phyloP scores from a whole-genome alignment of 2,888 invertebrate species.

The Scelioninae gen. 1 region DNA sequence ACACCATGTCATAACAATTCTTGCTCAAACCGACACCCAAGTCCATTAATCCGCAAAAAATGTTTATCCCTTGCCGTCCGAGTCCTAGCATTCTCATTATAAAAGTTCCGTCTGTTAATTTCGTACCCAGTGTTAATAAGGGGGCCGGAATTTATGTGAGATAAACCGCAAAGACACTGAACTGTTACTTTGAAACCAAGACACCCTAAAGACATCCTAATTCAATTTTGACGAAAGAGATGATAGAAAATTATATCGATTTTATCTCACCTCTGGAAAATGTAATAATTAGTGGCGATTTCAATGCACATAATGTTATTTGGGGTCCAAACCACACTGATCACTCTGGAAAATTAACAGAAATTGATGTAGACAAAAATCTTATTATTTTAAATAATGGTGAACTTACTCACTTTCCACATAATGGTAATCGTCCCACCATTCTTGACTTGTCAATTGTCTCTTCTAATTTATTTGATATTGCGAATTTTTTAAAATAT shows the following conservation, averaged over 20 bases:
- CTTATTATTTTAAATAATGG: slow-evolving; percentile 13
- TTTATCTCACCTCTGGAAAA: background rate
- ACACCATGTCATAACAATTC: no score
- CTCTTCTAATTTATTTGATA: background rate
- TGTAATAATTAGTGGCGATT: slow-evolving; percentile 24
- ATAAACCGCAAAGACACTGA: no score
- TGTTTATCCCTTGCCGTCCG: no score
- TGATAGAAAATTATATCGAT: slow-evolving; percentile 12
- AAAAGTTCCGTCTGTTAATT: no score
- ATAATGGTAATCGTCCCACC: background rate
- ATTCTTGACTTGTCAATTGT: slow-evolving; percentile 9
- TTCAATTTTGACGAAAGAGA: background rate
- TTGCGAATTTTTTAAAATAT: background rate
- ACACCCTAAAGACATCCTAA: slow-evolving; percentile 17
- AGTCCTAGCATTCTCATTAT: no score
- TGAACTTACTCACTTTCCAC: slow-evolving; percentile 14
- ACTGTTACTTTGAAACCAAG: no score
- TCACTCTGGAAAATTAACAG: background rate
- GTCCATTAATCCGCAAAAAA: no score
- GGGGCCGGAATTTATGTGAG: no score
- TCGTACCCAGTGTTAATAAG: no score
- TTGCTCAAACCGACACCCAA: no score
- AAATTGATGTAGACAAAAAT: background rate
- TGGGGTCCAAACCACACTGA: background rate
- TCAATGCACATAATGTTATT: slow-evolving; percentile 7